Percentiles rank a stretch among this genome's conserved stretches.
Conservation (phyloP, 2,113 vertebrate genomes). For the Bubo scandiacus region DNA sequence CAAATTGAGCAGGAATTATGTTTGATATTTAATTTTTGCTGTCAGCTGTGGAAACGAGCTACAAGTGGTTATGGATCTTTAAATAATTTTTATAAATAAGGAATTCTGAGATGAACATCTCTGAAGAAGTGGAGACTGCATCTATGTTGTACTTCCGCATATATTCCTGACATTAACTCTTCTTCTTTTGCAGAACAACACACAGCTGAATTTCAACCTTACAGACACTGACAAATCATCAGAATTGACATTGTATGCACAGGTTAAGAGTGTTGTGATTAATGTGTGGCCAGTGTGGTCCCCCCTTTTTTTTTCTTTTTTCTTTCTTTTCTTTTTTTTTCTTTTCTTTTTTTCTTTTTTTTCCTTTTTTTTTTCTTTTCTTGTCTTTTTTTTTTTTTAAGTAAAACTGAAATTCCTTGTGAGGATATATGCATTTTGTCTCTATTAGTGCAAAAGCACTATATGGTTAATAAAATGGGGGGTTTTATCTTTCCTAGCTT, state of each 20-base stretch:
- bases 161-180: not conserved
- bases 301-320: too few species aligned
- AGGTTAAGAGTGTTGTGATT: not conserved
- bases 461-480: not conserved
- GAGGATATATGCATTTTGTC: not conserved
- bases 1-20: not conserved
- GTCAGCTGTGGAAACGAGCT: not conserved
- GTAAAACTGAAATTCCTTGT: not conserved
- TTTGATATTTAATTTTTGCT: not conserved
- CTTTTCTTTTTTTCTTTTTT: too few species aligned
- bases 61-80: not conserved
- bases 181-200: not conserved
- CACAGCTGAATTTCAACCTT: not conserved
- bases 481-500: not conserved
- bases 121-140: not conserved
- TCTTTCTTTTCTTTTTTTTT: too few species aligned
- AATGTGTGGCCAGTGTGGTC: not conserved
- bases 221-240: not conserved
- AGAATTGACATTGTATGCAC: not conserved
- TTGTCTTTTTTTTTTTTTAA: accelerated
- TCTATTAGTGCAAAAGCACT: not conserved
- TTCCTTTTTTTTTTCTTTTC: too few species aligned
- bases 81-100: conserved; percentile 8
- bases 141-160: not conserved
- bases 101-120: not conserved